Conservation (phyloP, 2,888 invertebrate genomes). For the Oscheius myriophilus region DNA sequence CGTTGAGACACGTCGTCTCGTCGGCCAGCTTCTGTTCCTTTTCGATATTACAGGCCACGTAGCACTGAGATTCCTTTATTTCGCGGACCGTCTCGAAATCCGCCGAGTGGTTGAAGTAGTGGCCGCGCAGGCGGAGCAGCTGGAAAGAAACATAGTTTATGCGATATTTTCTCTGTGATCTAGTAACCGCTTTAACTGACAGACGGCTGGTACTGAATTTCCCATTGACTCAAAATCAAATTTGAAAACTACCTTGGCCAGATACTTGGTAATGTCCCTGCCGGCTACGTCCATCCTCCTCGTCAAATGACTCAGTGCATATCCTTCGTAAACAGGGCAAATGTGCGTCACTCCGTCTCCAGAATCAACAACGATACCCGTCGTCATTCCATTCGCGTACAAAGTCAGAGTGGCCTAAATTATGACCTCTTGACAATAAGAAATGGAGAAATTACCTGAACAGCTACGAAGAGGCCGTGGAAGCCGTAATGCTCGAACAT, state of each 20-base stretch:
- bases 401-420: slow-evolving; percentile 75
- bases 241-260: slow-evolving; percentile 95
- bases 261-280: slow-evolving; percentile 93
- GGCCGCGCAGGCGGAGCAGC: slow-evolving; percentile 90
- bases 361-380: slow-evolving; percentile 93
- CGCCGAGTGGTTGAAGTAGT: slow-evolving; percentile 99
- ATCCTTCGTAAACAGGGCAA: slow-evolving; percentile 94
- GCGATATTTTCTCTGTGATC: too few relatives aligned
- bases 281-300: slow-evolving; percentile 95
- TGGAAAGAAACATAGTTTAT: slow-evolving; percentile 73
- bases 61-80: slow-evolving; percentile 97
- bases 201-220: too few relatives aligned
- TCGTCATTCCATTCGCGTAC: slow-evolving; percentile 82
- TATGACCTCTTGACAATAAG: neutral
- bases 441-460: slow-evolving; percentile 64
- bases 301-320: slow-evolving; percentile 92
- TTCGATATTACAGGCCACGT: slow-evolving; percentile 97
- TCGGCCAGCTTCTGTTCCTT: slow-evolving; percentile 94
- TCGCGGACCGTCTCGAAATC: slow-evolving; percentile 99
- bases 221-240: too few relatives aligned
- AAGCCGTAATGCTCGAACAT: slow-evolving; percentile 76
- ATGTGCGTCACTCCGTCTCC: slow-evolving; percentile 98
- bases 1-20: slow-evolving; percentile 97
- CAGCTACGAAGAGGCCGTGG: slow-evolving; percentile 74
- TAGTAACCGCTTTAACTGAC: too few relatives aligned